phyloP scores from a whole-genome alignment of 2,888 invertebrate species.

The Drosophila koepferae region DNA sequence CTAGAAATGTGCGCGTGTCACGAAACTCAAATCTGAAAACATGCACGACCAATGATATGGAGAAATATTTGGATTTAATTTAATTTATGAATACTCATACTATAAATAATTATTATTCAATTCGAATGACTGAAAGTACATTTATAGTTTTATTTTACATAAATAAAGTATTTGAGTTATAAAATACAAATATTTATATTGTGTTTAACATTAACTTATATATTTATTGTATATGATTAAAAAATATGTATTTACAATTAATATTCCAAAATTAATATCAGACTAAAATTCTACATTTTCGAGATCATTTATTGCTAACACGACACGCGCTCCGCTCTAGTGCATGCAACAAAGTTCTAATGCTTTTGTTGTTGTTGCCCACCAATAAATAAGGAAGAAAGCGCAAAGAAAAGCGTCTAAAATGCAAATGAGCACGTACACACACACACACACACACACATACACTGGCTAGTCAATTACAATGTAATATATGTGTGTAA shows the following conservation, averaged over 20 bases:
- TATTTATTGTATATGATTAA: too few relatives aligned
- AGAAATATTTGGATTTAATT: not conserved
- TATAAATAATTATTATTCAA: not conserved
- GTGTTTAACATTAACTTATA: not conserved
- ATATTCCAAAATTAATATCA: not conserved
- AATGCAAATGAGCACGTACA: slow-evolving; percentile 74
- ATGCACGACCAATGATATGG: not conserved
- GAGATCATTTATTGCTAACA: not conserved
- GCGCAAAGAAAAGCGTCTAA: slow-evolving; percentile 65
- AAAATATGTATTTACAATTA: not conserved
- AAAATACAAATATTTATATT: too few relatives aligned
- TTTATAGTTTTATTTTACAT: too few relatives aligned
- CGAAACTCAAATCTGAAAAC: not conserved
- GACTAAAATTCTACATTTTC: not conserved
- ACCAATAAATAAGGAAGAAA: slow-evolving; percentile 62
- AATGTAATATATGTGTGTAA: slow-evolving; percentile 32
- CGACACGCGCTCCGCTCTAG: not conserved
- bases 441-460: slow-evolving; percentile 13
- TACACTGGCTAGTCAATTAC: slow-evolving; percentile 30
- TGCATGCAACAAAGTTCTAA: slow-evolving; percentile 20
- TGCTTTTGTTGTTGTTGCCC: slow-evolving; percentile 8
- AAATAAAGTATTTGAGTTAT: not conserved
- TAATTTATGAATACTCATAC: not conserved
- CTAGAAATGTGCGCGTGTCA: slow-evolving; percentile 4
- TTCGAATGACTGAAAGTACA: not conserved